A percentile compares a stretch with the other conserved stretches of the same genome.
Evolutionary conservation across 2,113 vertebrate genomes (phyloP).

Genomic region (Platichthys flesus): DNA sequence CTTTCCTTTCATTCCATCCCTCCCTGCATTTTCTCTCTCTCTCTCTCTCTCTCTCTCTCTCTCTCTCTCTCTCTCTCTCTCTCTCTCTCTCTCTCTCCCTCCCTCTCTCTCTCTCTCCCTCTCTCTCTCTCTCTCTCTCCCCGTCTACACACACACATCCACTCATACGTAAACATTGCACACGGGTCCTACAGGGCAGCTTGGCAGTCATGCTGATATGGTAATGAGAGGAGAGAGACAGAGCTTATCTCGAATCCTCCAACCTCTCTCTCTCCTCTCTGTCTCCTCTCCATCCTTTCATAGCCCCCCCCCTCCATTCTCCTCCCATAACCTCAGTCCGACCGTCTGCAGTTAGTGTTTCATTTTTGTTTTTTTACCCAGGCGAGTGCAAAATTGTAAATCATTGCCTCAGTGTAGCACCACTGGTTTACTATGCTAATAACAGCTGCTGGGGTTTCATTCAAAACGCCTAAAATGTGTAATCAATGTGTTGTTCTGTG

Average conservation of each 20-base stretch:
- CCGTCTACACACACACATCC: constrained; percentile 17
- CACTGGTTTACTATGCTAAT: constrained; percentile 14
- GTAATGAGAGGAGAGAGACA: constrained; percentile 62
- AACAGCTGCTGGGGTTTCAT: constrained; percentile 16
- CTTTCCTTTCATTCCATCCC: too few species aligned
- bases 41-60: not conserved
- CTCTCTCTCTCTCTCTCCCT: too few species aligned
- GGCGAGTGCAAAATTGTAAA: constrained; percentile 36
- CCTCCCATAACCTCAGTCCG: constrained; percentile 32
- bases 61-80: not conserved
- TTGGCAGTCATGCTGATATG: constrained; percentile 56
- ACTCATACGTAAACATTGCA: not conserved
- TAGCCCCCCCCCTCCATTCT: constrained; percentile 19
- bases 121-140: not conserved
- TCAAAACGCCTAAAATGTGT: not conserved
- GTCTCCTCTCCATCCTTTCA: not conserved
- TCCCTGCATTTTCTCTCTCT: too few species aligned
- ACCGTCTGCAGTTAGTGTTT: constrained; percentile 27
- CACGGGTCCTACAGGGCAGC: constrained; percentile 45
- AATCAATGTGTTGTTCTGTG: constrained; percentile 7
- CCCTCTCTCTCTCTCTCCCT: not conserved
- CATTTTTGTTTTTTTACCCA: constrained; percentile 12
- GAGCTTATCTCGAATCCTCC: constrained; percentile 62
- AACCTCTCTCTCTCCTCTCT: not conserved
- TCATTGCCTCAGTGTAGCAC: constrained; percentile 15